phyloP scores from a whole-genome alignment of 2,797 vertebrate genomes.

The Nyctalus aviator region DNA sequence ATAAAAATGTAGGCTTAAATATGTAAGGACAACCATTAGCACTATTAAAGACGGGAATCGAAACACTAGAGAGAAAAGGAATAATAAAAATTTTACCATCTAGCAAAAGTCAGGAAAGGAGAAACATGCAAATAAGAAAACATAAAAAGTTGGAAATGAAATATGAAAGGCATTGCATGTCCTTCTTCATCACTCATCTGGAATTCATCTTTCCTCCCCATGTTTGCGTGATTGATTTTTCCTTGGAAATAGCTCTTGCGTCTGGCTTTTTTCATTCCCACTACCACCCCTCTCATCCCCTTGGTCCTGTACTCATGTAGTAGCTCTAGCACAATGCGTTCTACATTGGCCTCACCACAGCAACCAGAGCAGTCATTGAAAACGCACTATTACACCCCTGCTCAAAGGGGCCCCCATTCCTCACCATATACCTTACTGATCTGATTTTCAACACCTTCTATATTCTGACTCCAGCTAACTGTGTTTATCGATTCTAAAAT shows the following conservation, averaged over 20 bases:
- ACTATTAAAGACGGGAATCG: background rate
- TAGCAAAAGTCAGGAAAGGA: constrained; percentile 36
- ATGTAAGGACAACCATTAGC: background rate
- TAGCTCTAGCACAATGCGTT: background rate
- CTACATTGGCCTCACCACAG: background rate
- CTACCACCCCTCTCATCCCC: background rate
- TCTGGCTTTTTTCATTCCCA: background rate
- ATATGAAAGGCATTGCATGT: background rate
- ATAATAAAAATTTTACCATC: background rate
- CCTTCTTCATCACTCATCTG: background rate
- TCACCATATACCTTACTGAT: background rate
- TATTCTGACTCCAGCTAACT: background rate
- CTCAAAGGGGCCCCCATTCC: background rate
- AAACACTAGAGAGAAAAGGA: background rate
- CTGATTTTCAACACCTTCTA: constrained; percentile 28
- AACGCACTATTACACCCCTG: background rate
- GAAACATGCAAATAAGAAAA: constrained; percentile 38
- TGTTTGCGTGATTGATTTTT: constrained; percentile 41
- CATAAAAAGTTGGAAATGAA: constrained; percentile 34
- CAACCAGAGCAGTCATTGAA: background rate
- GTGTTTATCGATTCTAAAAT: constrained; percentile 8
- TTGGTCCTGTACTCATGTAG: background rate
- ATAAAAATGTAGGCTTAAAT: constrained; percentile 1
- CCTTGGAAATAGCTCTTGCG: background rate
- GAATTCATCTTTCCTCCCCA: constrained; percentile 16